Conservation (phyloP, 2,797 vertebrate species). For the Saguinus oedipus region DNA sequence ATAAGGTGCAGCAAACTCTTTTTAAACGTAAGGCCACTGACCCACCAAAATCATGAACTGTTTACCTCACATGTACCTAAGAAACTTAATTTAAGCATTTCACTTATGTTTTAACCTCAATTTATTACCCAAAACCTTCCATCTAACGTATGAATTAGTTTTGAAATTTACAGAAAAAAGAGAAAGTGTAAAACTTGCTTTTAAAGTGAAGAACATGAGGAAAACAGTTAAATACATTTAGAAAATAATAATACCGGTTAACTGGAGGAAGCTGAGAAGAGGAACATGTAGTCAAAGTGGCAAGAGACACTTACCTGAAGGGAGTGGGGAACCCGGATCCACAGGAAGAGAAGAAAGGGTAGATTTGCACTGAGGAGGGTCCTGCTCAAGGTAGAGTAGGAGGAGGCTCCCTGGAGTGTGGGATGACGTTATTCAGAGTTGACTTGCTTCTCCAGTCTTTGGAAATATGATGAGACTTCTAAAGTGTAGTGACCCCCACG, state of each 20-base stretch:
- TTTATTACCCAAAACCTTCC: not conserved
- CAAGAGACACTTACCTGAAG: not conserved
- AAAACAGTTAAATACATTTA: not conserved
- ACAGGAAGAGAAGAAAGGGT: not conserved
- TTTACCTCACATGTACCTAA: not conserved
- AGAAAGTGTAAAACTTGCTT: not conserved
- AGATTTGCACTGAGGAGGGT: not conserved
- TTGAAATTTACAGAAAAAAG: constrained; percentile 11
- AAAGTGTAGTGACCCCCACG: not conserved
- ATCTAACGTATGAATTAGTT: not conserved
- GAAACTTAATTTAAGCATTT: not conserved
- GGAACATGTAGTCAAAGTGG: not conserved
- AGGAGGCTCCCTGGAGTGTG: not conserved
- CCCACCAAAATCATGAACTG: not conserved
- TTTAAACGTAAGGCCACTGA: constrained; percentile 44
- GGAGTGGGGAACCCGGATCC: too few relatives aligned
- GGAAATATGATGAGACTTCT: not conserved
- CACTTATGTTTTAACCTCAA: not conserved
- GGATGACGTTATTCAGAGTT: not conserved
- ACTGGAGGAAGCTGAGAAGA: not conserved
- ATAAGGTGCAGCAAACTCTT: constrained; percentile 42
- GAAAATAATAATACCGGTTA: not conserved
- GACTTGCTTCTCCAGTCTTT: not conserved
- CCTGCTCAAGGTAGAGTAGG: not conserved
- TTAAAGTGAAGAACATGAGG: not conserved